Evolutionary conservation across 2,888 invertebrate species (phyloP), one percentile per base, ranked within the genome.

Genomic region (Glaucopsyche alexis): DNA sequence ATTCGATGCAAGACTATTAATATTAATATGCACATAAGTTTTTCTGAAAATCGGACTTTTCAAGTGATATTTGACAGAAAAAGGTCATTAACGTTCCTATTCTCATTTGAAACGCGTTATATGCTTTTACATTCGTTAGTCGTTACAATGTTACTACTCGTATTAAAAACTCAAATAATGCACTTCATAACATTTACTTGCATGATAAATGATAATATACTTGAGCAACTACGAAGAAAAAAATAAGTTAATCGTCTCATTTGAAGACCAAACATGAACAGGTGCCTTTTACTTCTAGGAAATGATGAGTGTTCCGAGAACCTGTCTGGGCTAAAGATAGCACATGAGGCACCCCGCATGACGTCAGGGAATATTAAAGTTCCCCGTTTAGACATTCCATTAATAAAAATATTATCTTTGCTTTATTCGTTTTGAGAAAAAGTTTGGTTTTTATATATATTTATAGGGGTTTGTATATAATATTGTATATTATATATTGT

Each of bases 231-330:
- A 64, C 42, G n/a, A 52, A 73, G 52, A 71, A 40, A 4, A 14
- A 11, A 7, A 55, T 7, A n/a, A 86, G 88, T 87, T 87, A 85
- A 89, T 88, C 84, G 84, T 81, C 81, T 80, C 82, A 83, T 85
- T 86, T 79, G 81, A 80, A 80, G 29, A 29, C 29, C 29, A 29
- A 80, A 88, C 84, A 81, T 81, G 82, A 84, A 85, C 89, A 90
- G 90, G 89, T 90, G 89, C 79, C 79, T 81, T 81, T 78, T 79
- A 80, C 75, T 87, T 85, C 85, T 84, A 83, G 82, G 85, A 88
- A 87, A 80, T 83, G 19, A 45, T 84, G 83, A 83, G 81, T 85
- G 82, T 88, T 87, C 85, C 78, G 76, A 84, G 84, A 89, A 88
- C 86, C 84, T 78, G 86, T 84, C 83, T 5, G 29, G 49, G 49